These are phyloP conservation scores for Melolontha melolontha DNA, from an alignment of 2,888 invertebrate species.

Conservation along the genomic window DNA sequence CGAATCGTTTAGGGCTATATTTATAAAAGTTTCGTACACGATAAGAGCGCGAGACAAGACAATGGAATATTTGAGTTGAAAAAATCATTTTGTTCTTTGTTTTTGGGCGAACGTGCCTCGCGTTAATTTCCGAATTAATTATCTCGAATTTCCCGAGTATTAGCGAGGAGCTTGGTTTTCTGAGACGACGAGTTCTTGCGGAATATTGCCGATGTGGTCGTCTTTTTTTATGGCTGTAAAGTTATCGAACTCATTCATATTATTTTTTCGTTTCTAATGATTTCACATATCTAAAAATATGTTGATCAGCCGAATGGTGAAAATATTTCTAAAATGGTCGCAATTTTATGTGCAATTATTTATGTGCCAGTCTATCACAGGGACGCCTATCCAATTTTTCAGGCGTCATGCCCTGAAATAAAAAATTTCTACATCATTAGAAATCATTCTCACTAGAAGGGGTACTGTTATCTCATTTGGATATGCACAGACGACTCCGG, in stretches of 20 bases:
- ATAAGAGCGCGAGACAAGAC: neutral
- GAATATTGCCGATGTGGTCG: neutral
- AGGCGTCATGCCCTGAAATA: no score
- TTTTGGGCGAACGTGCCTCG: slow-evolving; percentile 32
- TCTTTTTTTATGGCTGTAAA: slow-evolving; percentile 8
- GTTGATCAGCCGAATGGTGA: no score
- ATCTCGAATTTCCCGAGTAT: slow-evolving; percentile 17
- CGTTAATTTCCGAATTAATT: slow-evolving; percentile 37
- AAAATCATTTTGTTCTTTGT: slow-evolving; percentile 20
- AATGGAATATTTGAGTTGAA: slow-evolving; percentile 32
- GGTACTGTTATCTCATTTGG: no score
- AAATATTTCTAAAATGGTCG: no score
- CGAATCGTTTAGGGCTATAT: slow-evolving; percentile 15
- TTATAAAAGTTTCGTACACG: slow-evolving; percentile 13
- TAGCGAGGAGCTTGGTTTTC: neutral
- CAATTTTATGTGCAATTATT: no score
- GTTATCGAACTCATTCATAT: neutral
- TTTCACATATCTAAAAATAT: no score
- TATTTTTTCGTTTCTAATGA: no score
- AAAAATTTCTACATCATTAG: no score
- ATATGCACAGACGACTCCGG: no score
- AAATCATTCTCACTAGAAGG: no score
- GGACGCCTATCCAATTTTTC: no score
- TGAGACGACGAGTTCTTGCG: neutral
- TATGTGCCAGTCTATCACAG: no score